phyloP scores from a whole-genome alignment of 2,113 vertebrate genomes.

The Bolborhynchus lineola region DNA sequence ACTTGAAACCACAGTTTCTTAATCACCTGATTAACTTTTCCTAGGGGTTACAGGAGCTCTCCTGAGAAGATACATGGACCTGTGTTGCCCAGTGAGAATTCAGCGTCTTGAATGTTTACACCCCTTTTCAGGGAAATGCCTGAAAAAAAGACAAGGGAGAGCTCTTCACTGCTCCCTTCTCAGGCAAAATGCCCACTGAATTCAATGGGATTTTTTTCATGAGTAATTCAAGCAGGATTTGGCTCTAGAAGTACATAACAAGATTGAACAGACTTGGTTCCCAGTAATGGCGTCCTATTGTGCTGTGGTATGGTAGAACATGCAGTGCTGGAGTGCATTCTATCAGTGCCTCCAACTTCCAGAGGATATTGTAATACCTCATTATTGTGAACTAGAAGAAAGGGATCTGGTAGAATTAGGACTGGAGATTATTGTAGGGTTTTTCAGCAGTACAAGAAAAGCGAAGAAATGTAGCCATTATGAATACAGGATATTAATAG shows the following conservation, averaged over 20 bases:
- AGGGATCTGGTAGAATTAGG: conserved; percentile 45
- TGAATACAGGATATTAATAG: conserved; percentile 43
- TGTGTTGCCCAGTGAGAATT: not conserved
- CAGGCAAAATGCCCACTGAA: conserved; percentile 58
- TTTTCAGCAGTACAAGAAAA: conserved; percentile 29
- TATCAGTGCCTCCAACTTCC: conserved; percentile 34
- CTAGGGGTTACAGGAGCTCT: not conserved
- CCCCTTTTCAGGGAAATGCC: not conserved
- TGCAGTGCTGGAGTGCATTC: conserved; percentile 38
- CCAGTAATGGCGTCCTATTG: conserved; percentile 18
- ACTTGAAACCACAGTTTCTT: not conserved
- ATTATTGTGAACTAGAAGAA: conserved; percentile 42
- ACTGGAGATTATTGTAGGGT: conserved; percentile 22
- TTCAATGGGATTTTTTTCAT: conserved; percentile 51
- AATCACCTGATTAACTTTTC: not conserved
- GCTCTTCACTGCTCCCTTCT: not conserved
- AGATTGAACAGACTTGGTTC: conserved; percentile 57
- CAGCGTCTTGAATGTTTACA: not conserved
- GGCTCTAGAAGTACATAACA: conserved; percentile 54
- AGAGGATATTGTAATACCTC: conserved; percentile 54
- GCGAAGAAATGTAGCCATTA: conserved; percentile 8
- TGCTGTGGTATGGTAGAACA: conserved; percentile 49
- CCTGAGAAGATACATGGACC: not conserved
- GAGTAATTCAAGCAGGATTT: conserved; percentile 62
- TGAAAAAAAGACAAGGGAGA: not conserved